phyloP scores from a whole-genome alignment of 2,113 vertebrate genomes.

The Apteryx owenii region DNA sequence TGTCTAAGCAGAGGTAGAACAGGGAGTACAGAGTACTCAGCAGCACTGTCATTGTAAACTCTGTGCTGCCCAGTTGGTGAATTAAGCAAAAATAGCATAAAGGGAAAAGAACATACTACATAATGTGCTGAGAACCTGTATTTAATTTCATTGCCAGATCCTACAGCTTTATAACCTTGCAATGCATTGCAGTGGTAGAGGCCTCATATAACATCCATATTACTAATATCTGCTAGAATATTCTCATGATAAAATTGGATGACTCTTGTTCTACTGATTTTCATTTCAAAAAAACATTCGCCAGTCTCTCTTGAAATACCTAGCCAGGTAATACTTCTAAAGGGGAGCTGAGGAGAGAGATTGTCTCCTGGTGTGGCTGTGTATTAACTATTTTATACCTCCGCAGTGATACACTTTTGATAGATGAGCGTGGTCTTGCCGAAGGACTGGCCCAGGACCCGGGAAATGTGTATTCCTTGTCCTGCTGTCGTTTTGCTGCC shows the following conservation, averaged over 20 bases:
- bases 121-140: background rate
- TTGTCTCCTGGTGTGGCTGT: background rate
- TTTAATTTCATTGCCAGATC: background rate
- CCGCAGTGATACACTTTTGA: too few species aligned
- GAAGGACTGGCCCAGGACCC: background rate
- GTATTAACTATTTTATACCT: background rate
- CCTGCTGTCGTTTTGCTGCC: background rate
- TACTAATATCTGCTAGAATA: background rate
- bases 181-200: background rate
- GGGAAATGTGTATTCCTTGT: too few species aligned
- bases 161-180: background rate
- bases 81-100: background rate
- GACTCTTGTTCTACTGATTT: background rate
- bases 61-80: background rate
- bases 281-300: background rate
- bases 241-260: background rate
- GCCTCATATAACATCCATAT: background rate
- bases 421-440: background rate
- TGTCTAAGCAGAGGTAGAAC: conserved; percentile 8
- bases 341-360: background rate
- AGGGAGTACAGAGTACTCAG: background rate
- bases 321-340: too few species aligned
- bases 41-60: background rate
- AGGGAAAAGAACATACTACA: background rate
- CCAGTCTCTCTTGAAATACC: background rate